Percentiles rank a stretch among this genome's conserved stretches.
These are phyloP conservation scores for Hydractinia echinata DNA, from an alignment of 30 jellyfish, hydroid and myxozoan species.

Conservation along the genomic window DNA sequence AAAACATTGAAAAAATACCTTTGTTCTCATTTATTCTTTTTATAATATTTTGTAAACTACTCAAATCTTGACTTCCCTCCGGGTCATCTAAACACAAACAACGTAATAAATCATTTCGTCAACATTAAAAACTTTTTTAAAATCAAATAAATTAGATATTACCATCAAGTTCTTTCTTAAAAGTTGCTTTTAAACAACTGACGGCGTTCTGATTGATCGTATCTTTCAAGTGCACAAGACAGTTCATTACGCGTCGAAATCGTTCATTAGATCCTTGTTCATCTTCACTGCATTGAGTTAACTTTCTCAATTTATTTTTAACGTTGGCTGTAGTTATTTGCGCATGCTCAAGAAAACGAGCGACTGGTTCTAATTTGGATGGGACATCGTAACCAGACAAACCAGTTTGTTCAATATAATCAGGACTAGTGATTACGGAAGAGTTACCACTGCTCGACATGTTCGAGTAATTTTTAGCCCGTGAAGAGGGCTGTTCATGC, in stretches of 20 bases:
- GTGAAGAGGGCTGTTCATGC: constrained; percentile 45
- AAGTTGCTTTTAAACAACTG: constrained; percentile 64
- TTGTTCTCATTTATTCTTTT: constrained; percentile 14
- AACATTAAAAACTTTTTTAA: background rate
- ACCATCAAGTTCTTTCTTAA: constrained; percentile 31
- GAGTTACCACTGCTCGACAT: constrained; percentile 72
- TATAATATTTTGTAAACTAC: constrained; percentile 30
- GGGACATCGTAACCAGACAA: constrained; percentile 62
- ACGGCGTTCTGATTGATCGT: constrained; percentile 59
- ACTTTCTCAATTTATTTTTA: constrained; percentile 22
- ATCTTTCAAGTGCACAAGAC: constrained; percentile 75
- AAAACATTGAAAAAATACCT: constrained; percentile 8
- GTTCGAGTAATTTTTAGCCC: constrained; percentile 28
- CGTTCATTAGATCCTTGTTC: constrained; percentile 62
- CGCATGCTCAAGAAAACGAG: constrained; percentile 91
- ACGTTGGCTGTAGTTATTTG: constrained; percentile 42
- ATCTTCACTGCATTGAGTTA: constrained; percentile 32
- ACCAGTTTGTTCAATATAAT: constrained; percentile 68
- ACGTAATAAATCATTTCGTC: background rate
- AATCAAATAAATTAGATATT: background rate
- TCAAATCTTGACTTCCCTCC: background rate
- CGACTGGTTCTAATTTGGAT: constrained; percentile 86
- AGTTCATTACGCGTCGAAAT: constrained; percentile 65
- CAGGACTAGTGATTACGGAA: constrained; percentile 95
- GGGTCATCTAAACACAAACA: background rate